Conservation (phyloP, 2,888 invertebrate genomes). For the Zygothrica quintamaculata region DNA sequence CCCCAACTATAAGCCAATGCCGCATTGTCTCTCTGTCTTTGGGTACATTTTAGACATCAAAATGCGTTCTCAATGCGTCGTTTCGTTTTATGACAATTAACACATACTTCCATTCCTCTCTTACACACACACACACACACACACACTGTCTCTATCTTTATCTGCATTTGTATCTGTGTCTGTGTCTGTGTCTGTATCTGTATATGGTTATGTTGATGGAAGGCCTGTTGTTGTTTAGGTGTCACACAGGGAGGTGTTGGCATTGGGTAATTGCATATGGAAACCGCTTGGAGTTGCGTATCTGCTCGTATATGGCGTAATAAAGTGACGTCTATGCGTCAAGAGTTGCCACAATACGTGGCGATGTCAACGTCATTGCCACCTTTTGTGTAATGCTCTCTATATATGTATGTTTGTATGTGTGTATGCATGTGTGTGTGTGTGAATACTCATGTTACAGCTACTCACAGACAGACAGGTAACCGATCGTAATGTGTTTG, state of each 20-base stretch:
- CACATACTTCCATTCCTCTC: conserved; percentile 32
- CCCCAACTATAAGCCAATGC: no score
- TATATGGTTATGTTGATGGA: conserved; percentile 33
- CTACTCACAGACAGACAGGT: conserved; percentile 24
- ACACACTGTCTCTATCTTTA: no score
- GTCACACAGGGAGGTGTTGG: neutral
- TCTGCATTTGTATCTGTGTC: no score
- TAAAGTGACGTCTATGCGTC: conserved; percentile 57
- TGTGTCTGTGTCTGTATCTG: conserved; percentile 1
- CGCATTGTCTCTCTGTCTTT: neutral
- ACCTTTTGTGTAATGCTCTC: conserved; percentile 6
- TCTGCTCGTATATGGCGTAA: conserved; percentile 54
- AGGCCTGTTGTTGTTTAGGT: neutral
- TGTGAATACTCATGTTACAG: conserved; percentile 46
- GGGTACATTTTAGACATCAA: conserved; percentile 1
- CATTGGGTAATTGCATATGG: conserved; percentile 27
- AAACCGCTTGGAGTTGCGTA: conserved; percentile 3
- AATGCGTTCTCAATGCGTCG: conserved; percentile 55
- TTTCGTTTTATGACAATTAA: conserved; percentile 77
- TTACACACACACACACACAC: no score
- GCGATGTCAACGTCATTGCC: conserved; percentile 22
- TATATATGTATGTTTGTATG: conserved; percentile 1
- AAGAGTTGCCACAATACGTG: conserved; percentile 19
- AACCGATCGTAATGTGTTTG: conserved; percentile 10
- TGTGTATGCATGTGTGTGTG: conserved; percentile 4